These are phyloP conservation scores for Eidolon helvum DNA, from an alignment of 2,113 vertebrate species.

Conservation along the genomic window DNA sequence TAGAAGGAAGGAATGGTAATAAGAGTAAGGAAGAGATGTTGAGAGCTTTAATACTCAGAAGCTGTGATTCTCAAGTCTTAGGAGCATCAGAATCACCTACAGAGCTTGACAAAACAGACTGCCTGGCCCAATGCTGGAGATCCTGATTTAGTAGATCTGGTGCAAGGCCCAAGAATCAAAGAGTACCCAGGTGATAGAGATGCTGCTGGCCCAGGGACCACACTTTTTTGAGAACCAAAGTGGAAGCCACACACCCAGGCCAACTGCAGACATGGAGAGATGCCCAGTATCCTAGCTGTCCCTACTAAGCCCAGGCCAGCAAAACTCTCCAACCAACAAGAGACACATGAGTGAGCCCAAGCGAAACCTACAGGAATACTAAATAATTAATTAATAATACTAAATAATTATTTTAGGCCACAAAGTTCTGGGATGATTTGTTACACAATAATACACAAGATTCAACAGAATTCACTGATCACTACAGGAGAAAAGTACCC, in stretches of 20 bases:
- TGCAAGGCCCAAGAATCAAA: neutral
- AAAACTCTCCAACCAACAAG: neutral
- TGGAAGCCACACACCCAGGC: neutral
- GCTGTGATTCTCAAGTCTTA: neutral
- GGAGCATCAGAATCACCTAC: neutral
- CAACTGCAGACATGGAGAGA: neutral
- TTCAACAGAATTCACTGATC: neutral
- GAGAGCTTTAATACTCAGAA: neutral
- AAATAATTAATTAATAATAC: neutral
- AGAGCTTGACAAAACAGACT: too few relatives aligned
- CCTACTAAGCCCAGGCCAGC: neutral
- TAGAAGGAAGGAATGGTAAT: neutral
- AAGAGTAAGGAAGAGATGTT: too few relatives aligned
- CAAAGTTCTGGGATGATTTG: neutral
- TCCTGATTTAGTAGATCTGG: neutral
- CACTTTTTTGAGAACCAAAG: neutral
- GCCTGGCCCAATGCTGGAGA: too few relatives aligned
- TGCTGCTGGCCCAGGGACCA: neutral
- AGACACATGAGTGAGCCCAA: neutral
- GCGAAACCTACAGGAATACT: neutral
- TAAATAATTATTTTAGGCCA: neutral
- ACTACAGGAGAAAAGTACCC: neutral
- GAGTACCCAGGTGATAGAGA: fast-evolving
- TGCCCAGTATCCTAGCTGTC: neutral
- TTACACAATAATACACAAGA: neutral